Evolutionary conservation across 2,797 vertebrate species (phyloP), one percentile per base, ranked within the genome.

Genomic region (Falco columbarius): DNA sequence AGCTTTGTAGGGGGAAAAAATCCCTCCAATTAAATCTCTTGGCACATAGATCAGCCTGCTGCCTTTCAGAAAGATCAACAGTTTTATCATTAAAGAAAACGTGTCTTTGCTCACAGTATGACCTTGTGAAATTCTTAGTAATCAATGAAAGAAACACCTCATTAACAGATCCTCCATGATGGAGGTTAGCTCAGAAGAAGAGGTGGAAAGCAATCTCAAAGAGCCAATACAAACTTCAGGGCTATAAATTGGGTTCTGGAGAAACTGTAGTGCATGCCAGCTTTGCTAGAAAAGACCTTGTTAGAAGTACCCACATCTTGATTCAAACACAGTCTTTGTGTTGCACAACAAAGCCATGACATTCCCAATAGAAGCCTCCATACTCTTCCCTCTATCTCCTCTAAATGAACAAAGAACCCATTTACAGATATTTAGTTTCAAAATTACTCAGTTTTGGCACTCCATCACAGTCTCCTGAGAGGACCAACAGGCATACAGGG

Each of bases 381-480:
- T 77, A 58, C 38, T 82, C 54, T 81, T 77, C 83, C 72, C 32
- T 83, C 58, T 62, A 56, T 76, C 81, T 86, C 70, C 65, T 87
- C 94, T 90, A 91, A 92, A 89, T 49, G 56, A 93, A 95, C 83
- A 94, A 94, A 95, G 77, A 90, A 77, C 51, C 74, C 68, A 93
- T 94, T 95, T 96, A 92, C 61, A 87, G 84, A 77, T 80, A 90
- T 73, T 90, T 82, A 51, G 61, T 87, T 95, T 92, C 85, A 92
- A 62, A 89, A 93, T 83, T 51, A 86, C 81, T 85, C 86, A 3
- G 15, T 83, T 93, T 88, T 81, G 91, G 82, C 89, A 72, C 79
- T 72, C 32, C 24, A 26, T 71, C 42, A 13, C 40, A 61, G 81
- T 22, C 79, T 95, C 58, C 77, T 68, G 79, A 94, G 74, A 30